Conservation (phyloP, 2,113 vertebrate species). For the Pseudois nayaur region DNA sequence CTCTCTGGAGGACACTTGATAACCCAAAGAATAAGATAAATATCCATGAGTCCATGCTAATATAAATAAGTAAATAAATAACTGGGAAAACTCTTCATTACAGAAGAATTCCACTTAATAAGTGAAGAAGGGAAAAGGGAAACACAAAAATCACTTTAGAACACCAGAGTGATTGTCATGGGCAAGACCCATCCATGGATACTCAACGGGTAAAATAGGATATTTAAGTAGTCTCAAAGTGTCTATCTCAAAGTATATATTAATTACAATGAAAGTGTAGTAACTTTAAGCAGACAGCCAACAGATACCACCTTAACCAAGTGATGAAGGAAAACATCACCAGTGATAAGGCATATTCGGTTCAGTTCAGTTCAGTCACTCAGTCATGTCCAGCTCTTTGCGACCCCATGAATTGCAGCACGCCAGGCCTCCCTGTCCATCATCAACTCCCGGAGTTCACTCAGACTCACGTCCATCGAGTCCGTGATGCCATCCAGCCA, state of each 20-base stretch:
- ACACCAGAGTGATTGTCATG: neutral
- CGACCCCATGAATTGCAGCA: no score
- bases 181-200: neutral
- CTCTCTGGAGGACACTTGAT: neutral
- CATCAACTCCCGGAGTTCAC: no score
- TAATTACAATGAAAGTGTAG: neutral
- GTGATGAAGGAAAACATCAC: neutral
- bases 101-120: neutral
- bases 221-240: neutral
- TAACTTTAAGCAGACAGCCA: neutral
- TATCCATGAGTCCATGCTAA: neutral
- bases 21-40: neutral
- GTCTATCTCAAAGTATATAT: neutral
- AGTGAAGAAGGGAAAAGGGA: neutral
- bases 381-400: no score
- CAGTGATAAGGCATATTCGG: neutral
- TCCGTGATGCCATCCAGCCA: no score
- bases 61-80: neutral
- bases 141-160: neutral
- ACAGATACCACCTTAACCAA: neutral
- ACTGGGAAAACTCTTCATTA: neutral
- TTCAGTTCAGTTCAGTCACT: no score
- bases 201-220: neutral
- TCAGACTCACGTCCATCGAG: no score
- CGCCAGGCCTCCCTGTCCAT: no score